Conservation (phyloP, 2,888 invertebrate species). For the Zele albiditarsus region DNA sequence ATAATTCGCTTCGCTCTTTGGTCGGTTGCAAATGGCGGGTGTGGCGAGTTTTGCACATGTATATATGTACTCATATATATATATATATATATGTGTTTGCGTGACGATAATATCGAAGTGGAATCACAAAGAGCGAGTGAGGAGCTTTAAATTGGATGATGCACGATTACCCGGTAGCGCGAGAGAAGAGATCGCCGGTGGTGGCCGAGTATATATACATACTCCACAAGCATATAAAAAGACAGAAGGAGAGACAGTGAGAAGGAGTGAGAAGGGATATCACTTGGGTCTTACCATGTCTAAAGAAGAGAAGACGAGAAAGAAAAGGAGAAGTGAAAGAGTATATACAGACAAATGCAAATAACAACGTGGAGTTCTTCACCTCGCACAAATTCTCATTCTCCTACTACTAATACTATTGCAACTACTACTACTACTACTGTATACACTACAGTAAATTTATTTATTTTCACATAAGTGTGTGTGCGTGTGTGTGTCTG, state of each 20-base stretch:
- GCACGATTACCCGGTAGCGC: constrained; percentile 56
- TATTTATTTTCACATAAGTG: constrained; percentile 5
- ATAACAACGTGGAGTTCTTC: constrained; percentile 13
- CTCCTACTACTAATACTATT: background rate
- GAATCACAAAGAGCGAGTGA: constrained; percentile 42
- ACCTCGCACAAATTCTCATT: constrained; percentile 7
- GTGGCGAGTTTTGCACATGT: constrained; percentile 6
- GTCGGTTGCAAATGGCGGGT: constrained; percentile 1
- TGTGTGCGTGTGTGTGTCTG: background rate
- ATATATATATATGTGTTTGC: constrained; percentile 27
- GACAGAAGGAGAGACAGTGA: background rate
- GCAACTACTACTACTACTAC: too few relatives aligned
- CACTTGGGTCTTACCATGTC: background rate
- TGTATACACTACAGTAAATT: background rate
- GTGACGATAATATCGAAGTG: constrained; percentile 48
- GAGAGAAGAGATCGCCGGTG: constrained; percentile 35
- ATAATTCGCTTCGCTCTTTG: background rate
- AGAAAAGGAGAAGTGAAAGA: background rate
- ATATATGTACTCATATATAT: background rate
- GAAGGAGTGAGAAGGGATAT: background rate
- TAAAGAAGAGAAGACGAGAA: background rate
- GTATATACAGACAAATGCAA: constrained; percentile 22
- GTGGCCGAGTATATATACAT: constrained; percentile 7
- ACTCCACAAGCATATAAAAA: constrained; percentile 21
- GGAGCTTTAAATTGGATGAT: constrained; percentile 60